Evolutionary conservation across 1,140 invertebrate species (phyloP), one percentile per base, ranked within the genome.

Genomic region (Hormaphis cornu): DNA sequence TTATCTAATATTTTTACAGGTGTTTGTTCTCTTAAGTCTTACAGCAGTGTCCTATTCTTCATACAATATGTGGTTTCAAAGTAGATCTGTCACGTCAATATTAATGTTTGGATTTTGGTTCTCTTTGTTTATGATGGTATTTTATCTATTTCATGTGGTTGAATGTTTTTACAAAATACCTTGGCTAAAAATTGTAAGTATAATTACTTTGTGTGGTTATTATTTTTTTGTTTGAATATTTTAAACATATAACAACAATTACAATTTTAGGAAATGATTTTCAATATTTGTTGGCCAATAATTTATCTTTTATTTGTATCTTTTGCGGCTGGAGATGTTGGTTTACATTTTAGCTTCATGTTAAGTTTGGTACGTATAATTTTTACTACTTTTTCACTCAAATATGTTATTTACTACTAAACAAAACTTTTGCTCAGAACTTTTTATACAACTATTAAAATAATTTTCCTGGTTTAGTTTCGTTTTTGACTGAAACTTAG

Each of bases 51-150:
- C 86, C 72, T 81, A 83, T 7, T 85, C 87, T 12, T 73, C 72
- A 1, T 77, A 78, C 28, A 81, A 80, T 52, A 78, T 75, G 69
- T 72, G 78, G 70, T 82, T 83, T 44, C 81, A 83, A 69, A 83
- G 82, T 46, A 77, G 78, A 30, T 94, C 85, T 84, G 92, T 91
- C 77, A 88, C 85, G 76, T 89, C 89, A 76, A 88, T 94, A 1
- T 82, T 90, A 0, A 90, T 90, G 83, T 84, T 83, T 24, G 91
- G 88, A n/a, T 88, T 95, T 75, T 91, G 90, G 84, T 86, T 89
- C 70, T 91, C 89, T 0, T 84, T 87, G 14, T 86, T 92, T 48
- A 78, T 94, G 16, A 83, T 94, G 18, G 82, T 86, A 0, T 83
- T 93, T 66, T 93, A 93, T 78, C 75, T 92, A 58, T 90, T 94